Evolutionary conservation across 2,113 vertebrate genomes (phyloP).

Genomic region (Verasper variegatus): DNA sequence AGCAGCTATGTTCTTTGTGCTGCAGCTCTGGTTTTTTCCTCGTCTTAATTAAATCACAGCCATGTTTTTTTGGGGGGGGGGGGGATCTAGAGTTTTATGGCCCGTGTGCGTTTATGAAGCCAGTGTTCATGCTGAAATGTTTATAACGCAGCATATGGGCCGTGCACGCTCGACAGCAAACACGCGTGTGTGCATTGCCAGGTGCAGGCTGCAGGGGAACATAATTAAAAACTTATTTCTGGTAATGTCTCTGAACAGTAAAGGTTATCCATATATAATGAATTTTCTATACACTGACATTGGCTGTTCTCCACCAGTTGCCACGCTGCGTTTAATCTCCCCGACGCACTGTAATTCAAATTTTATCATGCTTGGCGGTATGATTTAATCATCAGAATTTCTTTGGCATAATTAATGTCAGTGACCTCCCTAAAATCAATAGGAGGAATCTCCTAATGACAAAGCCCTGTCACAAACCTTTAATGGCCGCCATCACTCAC

Average conservation of each 20-base stretch:
- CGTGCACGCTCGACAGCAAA: not conserved
- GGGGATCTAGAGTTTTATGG: slow-evolving; percentile 64
- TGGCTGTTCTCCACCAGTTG: slow-evolving; percentile 13
- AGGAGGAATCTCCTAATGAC: slow-evolving; percentile 61
- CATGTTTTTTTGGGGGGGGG: slow-evolving; percentile 43
- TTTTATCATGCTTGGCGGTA: slow-evolving; percentile 44
- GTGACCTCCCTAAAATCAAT: slow-evolving; percentile 68
- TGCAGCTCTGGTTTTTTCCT: slow-evolving; percentile 1
- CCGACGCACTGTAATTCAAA: slow-evolving; percentile 41
- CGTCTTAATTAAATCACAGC: slow-evolving; percentile 67
- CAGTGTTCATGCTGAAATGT: slow-evolving; percentile 42
- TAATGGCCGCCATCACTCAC: slow-evolving; percentile 73
- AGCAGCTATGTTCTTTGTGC: slow-evolving; percentile 40
- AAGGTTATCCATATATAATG: slow-evolving; percentile 51
- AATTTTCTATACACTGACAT: slow-evolving; percentile 22
- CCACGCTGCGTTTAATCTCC: slow-evolving; percentile 38
- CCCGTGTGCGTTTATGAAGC: slow-evolving; percentile 51
- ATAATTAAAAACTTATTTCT: slow-evolving; percentile 35
- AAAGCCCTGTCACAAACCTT: slow-evolving; percentile 48
- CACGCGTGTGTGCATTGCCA: slow-evolving; percentile 6
- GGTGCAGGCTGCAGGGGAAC: not conserved
- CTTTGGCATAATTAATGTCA: slow-evolving; percentile 63
- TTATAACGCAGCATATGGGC: slow-evolving; percentile 32
- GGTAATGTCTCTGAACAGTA: slow-evolving; percentile 30
- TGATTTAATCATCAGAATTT: slow-evolving; percentile 64